A percentile compares a stretch with the other conserved stretches of the same genome.
These are phyloP conservation scores for Enteromius viviparus DNA, from an alignment of 2,797 vertebrate species.

Conservation along the genomic window DNA sequence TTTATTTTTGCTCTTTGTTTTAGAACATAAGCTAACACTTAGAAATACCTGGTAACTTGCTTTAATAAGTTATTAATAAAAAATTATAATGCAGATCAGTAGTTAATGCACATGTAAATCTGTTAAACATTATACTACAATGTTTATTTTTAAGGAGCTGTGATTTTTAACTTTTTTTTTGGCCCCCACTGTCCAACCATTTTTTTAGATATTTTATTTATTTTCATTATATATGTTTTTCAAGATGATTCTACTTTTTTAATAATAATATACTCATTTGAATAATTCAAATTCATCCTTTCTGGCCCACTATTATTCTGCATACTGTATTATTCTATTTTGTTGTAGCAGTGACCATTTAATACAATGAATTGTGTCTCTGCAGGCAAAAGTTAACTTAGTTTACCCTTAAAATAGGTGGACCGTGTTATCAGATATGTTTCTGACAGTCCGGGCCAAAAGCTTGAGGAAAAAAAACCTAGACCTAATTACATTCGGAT, in stretches of 20 bases:
- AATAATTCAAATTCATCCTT: not conserved
- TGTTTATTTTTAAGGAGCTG: not conserved
- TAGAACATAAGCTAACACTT: not conserved
- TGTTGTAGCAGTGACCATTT: constrained; percentile 1
- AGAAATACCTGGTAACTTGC: not conserved
- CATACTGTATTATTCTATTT: not conserved
- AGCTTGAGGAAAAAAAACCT: constrained; percentile 7
- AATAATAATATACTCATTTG: not conserved
- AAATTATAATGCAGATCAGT: not conserved
- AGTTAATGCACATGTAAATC: not conserved
- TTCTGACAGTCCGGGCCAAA: constrained; percentile 23
- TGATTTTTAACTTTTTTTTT: not conserved
- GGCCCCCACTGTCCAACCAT: not conserved
- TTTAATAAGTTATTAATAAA: not conserved
- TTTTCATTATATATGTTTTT: not conserved
- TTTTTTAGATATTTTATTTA: not conserved
- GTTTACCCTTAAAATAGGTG: constrained; percentile 32
- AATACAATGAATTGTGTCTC: constrained; percentile 5
- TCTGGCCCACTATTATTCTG: not conserved
- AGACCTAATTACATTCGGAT: constrained; percentile 53
- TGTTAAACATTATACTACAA: not conserved
- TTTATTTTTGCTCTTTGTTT: not conserved
- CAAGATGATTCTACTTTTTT: not conserved
- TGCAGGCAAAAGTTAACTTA: constrained; percentile 29
- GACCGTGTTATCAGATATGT: not conserved